Percentiles rank a stretch among this genome's conserved stretches.
Conservation (phyloP, 1,140 invertebrate genomes). For the Lordiphosa mommai region DNA sequence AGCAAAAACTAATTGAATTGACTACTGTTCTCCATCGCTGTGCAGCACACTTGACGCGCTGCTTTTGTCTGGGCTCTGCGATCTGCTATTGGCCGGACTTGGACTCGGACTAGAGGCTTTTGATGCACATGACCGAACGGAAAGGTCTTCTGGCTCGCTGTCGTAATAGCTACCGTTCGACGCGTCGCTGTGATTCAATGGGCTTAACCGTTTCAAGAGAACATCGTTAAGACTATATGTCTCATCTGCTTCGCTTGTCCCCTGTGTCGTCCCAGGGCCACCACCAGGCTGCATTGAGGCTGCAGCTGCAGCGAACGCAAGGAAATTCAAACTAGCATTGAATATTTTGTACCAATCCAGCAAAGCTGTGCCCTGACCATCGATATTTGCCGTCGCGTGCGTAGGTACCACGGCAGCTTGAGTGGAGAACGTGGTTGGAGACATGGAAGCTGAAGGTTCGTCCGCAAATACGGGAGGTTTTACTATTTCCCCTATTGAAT, state of each 20-base stretch:
- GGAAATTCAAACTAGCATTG: slow-evolving; percentile 79
- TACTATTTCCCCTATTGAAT: slow-evolving; percentile 38
- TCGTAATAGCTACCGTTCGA: slow-evolving; percentile 71
- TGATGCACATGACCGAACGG: slow-evolving; percentile 64
- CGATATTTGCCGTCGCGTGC: slow-evolving; percentile 59
- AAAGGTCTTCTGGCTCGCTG: slow-evolving; percentile 76
- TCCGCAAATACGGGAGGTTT: slow-evolving; percentile 9
- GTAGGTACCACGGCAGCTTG: too few species aligned
- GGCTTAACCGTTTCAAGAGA: slow-evolving; percentile 65
- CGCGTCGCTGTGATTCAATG: slow-evolving; percentile 65
- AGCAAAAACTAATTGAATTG: slow-evolving; percentile 13
- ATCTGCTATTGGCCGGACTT: slow-evolving; percentile 47
- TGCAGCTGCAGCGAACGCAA: slow-evolving; percentile 63
- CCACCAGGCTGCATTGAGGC: slow-evolving; percentile 54
- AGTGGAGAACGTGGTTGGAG: slow-evolving; percentile 28
- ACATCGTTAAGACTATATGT: slow-evolving; percentile 82
- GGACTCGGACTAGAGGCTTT: slow-evolving; percentile 52
- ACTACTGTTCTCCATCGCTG: slow-evolving; percentile 63
- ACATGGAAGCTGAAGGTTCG: slow-evolving; percentile 13
- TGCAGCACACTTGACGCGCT: slow-evolving; percentile 35
- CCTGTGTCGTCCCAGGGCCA: slow-evolving; percentile 5
- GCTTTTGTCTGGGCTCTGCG: slow-evolving; percentile 63
- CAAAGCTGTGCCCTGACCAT: slow-evolving; percentile 80
- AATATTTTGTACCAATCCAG: slow-evolving; percentile 87
- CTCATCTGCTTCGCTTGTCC: slow-evolving; percentile 57